Evolutionary conservation across 2,113 vertebrate genomes (phyloP).

Genomic region (Peromyscus maniculatus): DNA sequence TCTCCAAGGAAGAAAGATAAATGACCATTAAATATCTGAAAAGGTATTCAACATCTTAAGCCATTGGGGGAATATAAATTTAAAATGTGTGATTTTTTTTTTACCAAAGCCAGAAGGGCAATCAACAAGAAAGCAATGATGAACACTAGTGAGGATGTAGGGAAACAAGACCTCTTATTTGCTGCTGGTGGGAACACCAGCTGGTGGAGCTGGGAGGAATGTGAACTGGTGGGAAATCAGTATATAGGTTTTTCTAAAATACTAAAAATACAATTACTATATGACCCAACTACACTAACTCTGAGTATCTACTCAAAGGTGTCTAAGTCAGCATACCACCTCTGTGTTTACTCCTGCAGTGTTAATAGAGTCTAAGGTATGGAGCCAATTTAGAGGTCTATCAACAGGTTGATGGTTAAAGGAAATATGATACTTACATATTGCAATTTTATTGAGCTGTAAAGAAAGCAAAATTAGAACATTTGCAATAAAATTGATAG

Average conservation of each 20-base stretch:
- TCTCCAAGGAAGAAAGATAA: not conserved
- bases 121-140: not conserved
- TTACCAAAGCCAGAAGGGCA: not conserved
- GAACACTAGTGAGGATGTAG: too few relatives aligned
- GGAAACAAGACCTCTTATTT: not conserved
- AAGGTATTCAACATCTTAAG: not conserved
- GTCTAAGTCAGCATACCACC: not conserved
- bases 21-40: not conserved
- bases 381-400: not conserved
- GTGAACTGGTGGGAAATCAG: not conserved
- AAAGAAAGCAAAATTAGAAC: not conserved
- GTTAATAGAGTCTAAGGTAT: not conserved
- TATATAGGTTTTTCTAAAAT: not conserved
- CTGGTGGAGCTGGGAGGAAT: not conserved
- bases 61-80: not conserved
- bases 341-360: not conserved
- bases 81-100: not conserved
- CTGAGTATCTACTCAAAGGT: not conserved
- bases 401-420: not conserved
- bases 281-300: not conserved
- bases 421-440: not conserved
- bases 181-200: not conserved
- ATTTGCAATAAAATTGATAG: not conserved
- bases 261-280: not conserved
- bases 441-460: not conserved